Evolutionary conservation across 2,113 vertebrate genomes (phyloP).

Genomic region (Callorhinus ursinus): DNA sequence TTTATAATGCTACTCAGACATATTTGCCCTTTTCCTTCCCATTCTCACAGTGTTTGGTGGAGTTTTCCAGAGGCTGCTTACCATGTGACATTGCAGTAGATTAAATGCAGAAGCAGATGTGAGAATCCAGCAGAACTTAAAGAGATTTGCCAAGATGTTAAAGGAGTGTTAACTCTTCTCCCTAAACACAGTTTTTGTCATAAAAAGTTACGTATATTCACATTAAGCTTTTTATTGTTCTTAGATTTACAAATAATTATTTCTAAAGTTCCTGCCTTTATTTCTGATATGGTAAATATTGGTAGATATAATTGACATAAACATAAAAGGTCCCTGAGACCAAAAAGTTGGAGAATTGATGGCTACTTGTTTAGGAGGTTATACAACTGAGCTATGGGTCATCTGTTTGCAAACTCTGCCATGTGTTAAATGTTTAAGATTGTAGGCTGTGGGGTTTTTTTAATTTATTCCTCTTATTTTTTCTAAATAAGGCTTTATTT

Average conservation of each 20-base stretch:
- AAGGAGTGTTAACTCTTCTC: neutral
- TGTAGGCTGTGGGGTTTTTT: neutral
- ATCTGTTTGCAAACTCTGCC: neutral
- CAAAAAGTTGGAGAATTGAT: neutral
- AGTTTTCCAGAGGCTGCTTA: neutral
- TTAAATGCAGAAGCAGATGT: neutral
- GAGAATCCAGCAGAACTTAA: neutral
- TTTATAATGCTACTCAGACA: neutral
- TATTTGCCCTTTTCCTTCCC: neutral
- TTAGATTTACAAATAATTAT: neutral
- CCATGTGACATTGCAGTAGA: neutral
- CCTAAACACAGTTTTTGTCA: neutral
- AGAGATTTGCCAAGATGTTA: neutral
- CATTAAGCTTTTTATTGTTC: neutral
- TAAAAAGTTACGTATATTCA: neutral
- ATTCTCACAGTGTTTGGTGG: neutral
- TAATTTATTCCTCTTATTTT: neutral
- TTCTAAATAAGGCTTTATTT: neutral
- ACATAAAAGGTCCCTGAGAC: neutral
- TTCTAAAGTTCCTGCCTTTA: neutral
- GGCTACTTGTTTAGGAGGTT: neutral
- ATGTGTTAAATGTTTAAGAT: neutral
- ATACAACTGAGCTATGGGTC: neutral
- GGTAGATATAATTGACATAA: neutral
- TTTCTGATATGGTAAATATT: neutral